Evolutionary conservation across 2,888 invertebrate genomes (phyloP).

Genomic region (Chrysolina oricalcia): DNA sequence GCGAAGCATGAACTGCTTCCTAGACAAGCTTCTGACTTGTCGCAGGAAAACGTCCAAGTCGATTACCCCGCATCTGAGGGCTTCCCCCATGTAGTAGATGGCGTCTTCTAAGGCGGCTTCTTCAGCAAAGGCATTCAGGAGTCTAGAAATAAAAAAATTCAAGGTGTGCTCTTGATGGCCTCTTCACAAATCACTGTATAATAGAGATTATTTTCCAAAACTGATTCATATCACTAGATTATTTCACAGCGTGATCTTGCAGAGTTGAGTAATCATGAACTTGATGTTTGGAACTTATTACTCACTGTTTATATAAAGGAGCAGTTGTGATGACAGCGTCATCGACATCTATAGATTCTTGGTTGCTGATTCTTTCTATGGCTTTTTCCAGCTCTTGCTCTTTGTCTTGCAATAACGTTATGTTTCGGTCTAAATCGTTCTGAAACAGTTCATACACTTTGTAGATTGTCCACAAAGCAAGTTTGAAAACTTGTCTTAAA

Average conservation of each 20-base stretch:
- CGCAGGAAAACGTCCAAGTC: constrained; percentile 97
- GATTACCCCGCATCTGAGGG: constrained; percentile 91
- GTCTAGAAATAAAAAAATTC: constrained; percentile 71
- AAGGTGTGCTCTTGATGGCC: too few species aligned
- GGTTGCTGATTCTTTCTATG: constrained; percentile 83
- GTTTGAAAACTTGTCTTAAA: too few species aligned
- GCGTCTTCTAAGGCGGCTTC: constrained; percentile 99
- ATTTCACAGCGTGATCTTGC: too few species aligned
- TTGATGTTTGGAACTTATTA: constrained; percentile 44
- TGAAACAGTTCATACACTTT: constrained; percentile 65
- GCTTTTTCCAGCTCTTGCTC: constrained; percentile 89
- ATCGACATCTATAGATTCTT: constrained; percentile 92
- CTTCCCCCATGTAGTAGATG: constrained; percentile 98
- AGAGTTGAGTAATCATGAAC: too few species aligned
- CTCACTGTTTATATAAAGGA: constrained; percentile 94
- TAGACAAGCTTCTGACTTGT: constrained; percentile 94
- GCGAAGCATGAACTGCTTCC: constrained; percentile 95
- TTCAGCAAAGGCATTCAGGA: constrained; percentile 95
- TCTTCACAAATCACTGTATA: too few species aligned
- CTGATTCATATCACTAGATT: too few species aligned
- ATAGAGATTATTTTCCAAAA: too few species aligned
- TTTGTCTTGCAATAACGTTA: constrained; percentile 88
- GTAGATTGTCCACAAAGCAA: too few species aligned
- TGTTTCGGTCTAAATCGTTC: constrained; percentile 88
- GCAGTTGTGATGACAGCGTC: constrained; percentile 97